Base-by-base conservation (phyloP, 2,888 invertebrate genomes). In the Eristalis arbustorum region DNA sequence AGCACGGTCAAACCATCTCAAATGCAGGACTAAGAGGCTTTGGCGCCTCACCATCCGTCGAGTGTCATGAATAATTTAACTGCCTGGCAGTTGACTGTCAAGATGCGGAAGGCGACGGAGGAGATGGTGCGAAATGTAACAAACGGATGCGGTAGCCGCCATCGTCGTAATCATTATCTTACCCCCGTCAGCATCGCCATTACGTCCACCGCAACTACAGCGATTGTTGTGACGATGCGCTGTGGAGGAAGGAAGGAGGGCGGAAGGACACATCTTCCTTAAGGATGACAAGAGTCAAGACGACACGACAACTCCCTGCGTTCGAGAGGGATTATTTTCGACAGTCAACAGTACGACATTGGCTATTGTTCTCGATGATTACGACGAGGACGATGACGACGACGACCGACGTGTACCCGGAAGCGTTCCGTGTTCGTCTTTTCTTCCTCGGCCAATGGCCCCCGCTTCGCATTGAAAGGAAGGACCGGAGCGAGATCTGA, bases 131-230 rank as follows among this genome's bases (percentile, higher is more conserved):
- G 67, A 80, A 80, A 67, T 68, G 40, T 79, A 62, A 84, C 79
- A 81, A 73, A 37, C 76, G 80, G 81, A 81, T 80, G 81, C 49
- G 80, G 81, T 81, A 61, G 78, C 68, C 84, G 78, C 68, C 84
- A 81, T 84, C 80, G 80, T 84, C 84, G 76, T 77, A 68, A 81
- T 81, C 81, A 84, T 84, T 84, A 81, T 81, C 84, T 62, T 37
- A 5, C 14, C 84, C 57, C 72, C 69, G 76, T 73, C 72, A 67
- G 37, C 25, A 34, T 71, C 69, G 67, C 49, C 69, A 61, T 63
- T 49, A 63, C 68, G 40, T 40, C 74, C n/a, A 34, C 42, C 42
- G 23, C 72, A 78, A 72, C 71, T 66, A 25, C 11, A 62, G 42
- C 25, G 34, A 57, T 28, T 49, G 49, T 49, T 18, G n/a, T 49